Evolutionary conservation across 2,888 invertebrate species (phyloP).

Genomic region (Nomada lathburiana): DNA sequence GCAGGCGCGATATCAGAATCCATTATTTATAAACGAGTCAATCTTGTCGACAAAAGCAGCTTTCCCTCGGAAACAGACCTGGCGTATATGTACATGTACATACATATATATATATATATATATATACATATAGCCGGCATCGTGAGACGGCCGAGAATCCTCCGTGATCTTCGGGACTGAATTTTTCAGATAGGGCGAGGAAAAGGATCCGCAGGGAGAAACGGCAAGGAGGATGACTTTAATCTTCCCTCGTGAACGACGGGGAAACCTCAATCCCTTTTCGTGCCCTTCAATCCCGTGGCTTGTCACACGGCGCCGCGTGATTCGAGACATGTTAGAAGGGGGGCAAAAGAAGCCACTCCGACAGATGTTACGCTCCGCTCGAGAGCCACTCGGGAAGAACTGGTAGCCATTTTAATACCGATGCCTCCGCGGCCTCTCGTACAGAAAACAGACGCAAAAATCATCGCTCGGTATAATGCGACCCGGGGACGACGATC

Average conservation of each 20-base stretch:
- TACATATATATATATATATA: neutral
- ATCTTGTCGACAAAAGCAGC: constrained; percentile 54
- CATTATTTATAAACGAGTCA: constrained; percentile 61
- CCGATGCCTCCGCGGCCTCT: constrained; percentile 46
- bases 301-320: constrained; percentile 60
- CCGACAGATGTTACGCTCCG: constrained; percentile 73
- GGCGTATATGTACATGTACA: neutral
- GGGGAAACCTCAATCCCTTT: constrained; percentile 65
- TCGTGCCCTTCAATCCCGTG: constrained; percentile 66
- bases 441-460: constrained; percentile 52
- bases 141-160: constrained; percentile 41
- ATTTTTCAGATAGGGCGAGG: constrained; percentile 56
- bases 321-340: constrained; percentile 60
- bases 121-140: neutral
- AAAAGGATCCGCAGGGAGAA: constrained; percentile 10
- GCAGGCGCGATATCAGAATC: constrained; percentile 15
- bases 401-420: constrained; percentile 70
- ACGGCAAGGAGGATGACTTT: constrained; percentile 53
- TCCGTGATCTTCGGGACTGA: constrained; percentile 36
- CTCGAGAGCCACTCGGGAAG: constrained; percentile 69
- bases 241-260: constrained; percentile 65
- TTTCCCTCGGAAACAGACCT: constrained; percentile 23
- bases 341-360: constrained; percentile 67
- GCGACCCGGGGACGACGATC: constrained; percentile 25
- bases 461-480: constrained; percentile 60